Base-by-base conservation (phyloP, 2,888 invertebrate genomes). In the Druceiella hillmani region DNA sequence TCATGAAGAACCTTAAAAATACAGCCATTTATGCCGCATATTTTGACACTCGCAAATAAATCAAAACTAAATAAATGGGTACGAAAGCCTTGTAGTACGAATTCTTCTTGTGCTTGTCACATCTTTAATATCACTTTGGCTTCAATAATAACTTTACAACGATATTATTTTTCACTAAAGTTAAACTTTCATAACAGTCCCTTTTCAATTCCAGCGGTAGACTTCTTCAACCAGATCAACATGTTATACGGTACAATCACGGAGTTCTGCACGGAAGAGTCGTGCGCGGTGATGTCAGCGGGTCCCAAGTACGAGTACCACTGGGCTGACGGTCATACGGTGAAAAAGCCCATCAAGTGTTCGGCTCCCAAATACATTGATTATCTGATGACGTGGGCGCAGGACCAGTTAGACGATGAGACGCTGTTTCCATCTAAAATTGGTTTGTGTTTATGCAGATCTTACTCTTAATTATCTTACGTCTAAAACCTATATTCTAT, bases 211-310 rank as follows among this genome's bases (percentile, higher is more conserved):
- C 26, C 69, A 97, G 97, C 97, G 56, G 97, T 99, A 46, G 99
- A 99, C 71, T 99, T 99, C 68, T 99, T 98, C 73, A 99, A 99
- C 70, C 99, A 99, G 78, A 98, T 99, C 61, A 97, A 97, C 69
- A 99, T 99, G 98, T 73, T 99, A 47, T 99, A 98, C 58, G 99
- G 99, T 34, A 99, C 98, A 17, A 93, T 99, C 56, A 97, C 97
- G n/a, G 99, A 99, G 69, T 97, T 95, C 69, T 99, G 99, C 64
- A 94, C 95, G 3, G 94, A 95, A 63, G 91, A 94, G 56, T 89
- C 90, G 49, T 98, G 94, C 66, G 86, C 90, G 6, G 94, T 98
- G 52, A 98, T 99, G 98, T 95, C 94, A 6, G 98, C 98, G 9
- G 98, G 98, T 27, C 95, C 97, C 46, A 95, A 97, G 70, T 97